Evolutionary conservation across 2,797 vertebrate species (phyloP), one percentile per base, ranked within the genome.

Genomic region (Acipenser ruthenus): DNA sequence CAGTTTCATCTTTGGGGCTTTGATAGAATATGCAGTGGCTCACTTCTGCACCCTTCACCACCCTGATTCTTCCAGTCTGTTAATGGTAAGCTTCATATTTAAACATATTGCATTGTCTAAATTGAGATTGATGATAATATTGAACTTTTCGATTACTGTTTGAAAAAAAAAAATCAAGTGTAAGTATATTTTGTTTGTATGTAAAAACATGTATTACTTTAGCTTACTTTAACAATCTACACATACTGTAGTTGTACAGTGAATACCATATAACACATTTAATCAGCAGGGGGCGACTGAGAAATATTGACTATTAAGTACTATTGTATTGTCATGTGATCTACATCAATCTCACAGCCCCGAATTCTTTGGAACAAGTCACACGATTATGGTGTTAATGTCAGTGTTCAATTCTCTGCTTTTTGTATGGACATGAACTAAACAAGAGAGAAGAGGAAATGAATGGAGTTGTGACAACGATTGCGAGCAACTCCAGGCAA

Each of bases 1-100:
- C 82, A 95, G 93, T 75, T 95, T 95, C 66, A 95, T 95, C 78
- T 95, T 95, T 2, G 93, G 93, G 3, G 93, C 92, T 0, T 84
- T 95, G 49, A 85, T 95, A 18, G 93, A 95, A 69, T 95, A 95
- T 15, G 93, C 91, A 0, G 93, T 95, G 75, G 92, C 93, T 65
- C 93, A 93, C 80, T 95, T 95, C 84, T 95, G 92, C 76, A 91
- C 89, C 15, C 86, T 95, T 52, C 88, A 86, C 66, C 86, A 83
- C 50, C 68, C 83, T 6, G 79, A 87, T 52, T 68, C 73, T 66
- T 68, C 86, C 15, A 87, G 88, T 74, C 82, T 88, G 61, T 69
- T 84, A 68, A 87, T 87, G 90, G 90, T 23, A 23, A 23, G 23
- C 23, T 23, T 23, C 23, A 23, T 23, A 23, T 23, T 23, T 23